These are phyloP conservation scores for Xenus cinereus DNA, from an alignment of 2,113 vertebrate species.

Conservation along the genomic window DNA sequence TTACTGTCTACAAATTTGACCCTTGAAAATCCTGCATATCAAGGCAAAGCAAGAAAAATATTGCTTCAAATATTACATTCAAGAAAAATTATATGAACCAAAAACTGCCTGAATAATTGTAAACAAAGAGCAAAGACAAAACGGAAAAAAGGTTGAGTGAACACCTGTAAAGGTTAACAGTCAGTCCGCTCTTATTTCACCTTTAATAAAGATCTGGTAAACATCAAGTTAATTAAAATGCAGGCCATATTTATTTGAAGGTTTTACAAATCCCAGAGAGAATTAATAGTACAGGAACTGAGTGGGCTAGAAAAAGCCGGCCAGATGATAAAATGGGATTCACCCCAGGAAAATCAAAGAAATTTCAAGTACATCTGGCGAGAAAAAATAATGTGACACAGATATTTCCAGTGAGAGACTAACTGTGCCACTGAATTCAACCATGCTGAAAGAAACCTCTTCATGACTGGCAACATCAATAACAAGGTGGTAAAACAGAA, in stretches of 20 bases:
- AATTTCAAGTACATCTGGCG: not conserved
- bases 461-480: constrained; percentile 31
- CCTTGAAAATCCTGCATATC: not conserved
- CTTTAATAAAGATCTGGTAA: constrained; percentile 26
- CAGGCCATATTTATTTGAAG: not conserved
- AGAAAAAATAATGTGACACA: constrained; percentile 1
- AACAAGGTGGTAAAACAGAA: constrained; percentile 44
- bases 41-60: not conserved
- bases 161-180: not conserved
- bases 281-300: not conserved
- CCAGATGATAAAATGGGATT: constrained; percentile 3
- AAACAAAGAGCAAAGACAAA: not conserved
- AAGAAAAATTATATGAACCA: not conserved
- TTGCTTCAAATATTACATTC: not conserved
- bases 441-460: constrained; percentile 18
- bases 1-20: not conserved
- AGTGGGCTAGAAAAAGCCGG: not conserved
- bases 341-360: not conserved
- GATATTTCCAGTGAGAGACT: constrained; percentile 24
- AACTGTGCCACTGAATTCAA: constrained; percentile 23
- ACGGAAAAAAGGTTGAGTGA: not conserved
- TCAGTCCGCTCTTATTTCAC: not conserved
- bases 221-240: constrained; percentile 10
- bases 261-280: not conserved
- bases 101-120: not conserved